Percentiles rank a stretch among this genome's conserved stretches.
Conservation (phyloP, 2,888 invertebrate species). For the Drosophila prostipennis region DNA sequence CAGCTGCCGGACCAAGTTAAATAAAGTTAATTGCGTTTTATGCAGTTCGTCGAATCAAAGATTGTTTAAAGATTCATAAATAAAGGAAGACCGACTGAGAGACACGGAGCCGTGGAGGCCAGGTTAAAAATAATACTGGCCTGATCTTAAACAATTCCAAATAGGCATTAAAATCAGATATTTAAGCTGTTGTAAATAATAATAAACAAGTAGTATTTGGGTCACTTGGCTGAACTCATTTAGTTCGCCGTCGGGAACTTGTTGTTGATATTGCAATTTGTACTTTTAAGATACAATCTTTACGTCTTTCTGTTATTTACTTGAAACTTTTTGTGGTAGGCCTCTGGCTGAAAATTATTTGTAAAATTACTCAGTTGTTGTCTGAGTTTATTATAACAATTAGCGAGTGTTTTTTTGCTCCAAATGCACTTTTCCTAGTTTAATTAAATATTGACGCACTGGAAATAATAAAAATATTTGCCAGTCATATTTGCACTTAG, state of each 20-base stretch:
- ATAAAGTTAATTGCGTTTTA: constrained; percentile 67
- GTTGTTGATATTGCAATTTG: constrained; percentile 23
- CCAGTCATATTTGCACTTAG: neutral
- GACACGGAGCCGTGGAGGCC: constrained; percentile 19
- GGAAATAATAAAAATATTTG: neutral
- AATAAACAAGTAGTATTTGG: constrained; percentile 32
- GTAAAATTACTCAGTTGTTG: neutral
- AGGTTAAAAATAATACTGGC: constrained; percentile 45
- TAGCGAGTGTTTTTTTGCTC: neutral
- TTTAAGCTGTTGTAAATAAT: constrained; percentile 23
- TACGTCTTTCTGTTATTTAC: neutral
- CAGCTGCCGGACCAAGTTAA: constrained; percentile 40
- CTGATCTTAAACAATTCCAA: constrained; percentile 20
- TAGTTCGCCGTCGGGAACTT: neutral
- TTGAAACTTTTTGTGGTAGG: constrained; percentile 1
- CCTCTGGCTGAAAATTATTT: neutral
- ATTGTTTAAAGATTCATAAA: constrained; percentile 59
- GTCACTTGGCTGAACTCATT: constrained; percentile 23
- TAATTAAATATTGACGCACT: neutral
- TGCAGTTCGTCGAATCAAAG: constrained; percentile 47
- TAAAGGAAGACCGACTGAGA: constrained; percentile 18
- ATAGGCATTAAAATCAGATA: constrained; percentile 27
- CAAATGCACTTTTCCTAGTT: neutral
- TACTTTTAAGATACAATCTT: constrained; percentile 3
- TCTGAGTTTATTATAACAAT: neutral